Percentiles rank a stretch among this genome's conserved stretches.
Evolutionary conservation across 2,113 vertebrate species (phyloP).

Genomic region (Grammomys surdaster): DNA sequence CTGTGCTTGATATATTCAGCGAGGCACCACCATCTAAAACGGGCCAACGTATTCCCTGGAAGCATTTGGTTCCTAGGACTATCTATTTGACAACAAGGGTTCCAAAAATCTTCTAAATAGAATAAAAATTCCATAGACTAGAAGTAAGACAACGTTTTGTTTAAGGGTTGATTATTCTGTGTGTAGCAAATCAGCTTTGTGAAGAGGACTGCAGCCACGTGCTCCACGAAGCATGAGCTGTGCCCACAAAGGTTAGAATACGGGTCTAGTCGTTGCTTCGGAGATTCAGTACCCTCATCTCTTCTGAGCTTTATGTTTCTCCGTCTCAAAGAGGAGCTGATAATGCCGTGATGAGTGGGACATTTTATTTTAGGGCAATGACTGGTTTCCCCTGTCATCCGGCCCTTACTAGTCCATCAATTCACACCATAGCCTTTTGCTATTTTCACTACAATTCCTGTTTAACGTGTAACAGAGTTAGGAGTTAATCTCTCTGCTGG

Average conservation of each 20-base stretch:
- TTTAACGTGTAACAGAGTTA: not conserved
- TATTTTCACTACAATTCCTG: not conserved
- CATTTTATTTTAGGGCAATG: not conserved
- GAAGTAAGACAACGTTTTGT: not conserved
- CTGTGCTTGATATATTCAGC: not conserved
- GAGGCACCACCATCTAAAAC: not conserved
- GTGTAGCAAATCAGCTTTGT: not conserved
- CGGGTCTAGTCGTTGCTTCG: not conserved
- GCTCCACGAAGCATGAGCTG: rapidly evolving
- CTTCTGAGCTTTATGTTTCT: not conserved
- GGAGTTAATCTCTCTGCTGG: slow-evolving; percentile 4
- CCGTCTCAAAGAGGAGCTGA: not conserved
- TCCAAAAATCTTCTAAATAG: not conserved
- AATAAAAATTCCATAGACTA: not conserved
- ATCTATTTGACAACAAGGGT: not conserved
- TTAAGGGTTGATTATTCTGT: not conserved
- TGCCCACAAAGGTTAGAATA: too few species aligned
- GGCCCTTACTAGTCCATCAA: not conserved
- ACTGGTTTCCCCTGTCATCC: not conserved
- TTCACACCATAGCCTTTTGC: not conserved
- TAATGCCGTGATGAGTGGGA: not conserved
- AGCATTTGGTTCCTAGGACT: not conserved
- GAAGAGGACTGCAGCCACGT: not conserved
- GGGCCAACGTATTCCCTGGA: not conserved
- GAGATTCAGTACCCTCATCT: not conserved